Base-by-base conservation (phyloP, 2,888 invertebrate species). In the Lasioglossum villosulum region DNA sequence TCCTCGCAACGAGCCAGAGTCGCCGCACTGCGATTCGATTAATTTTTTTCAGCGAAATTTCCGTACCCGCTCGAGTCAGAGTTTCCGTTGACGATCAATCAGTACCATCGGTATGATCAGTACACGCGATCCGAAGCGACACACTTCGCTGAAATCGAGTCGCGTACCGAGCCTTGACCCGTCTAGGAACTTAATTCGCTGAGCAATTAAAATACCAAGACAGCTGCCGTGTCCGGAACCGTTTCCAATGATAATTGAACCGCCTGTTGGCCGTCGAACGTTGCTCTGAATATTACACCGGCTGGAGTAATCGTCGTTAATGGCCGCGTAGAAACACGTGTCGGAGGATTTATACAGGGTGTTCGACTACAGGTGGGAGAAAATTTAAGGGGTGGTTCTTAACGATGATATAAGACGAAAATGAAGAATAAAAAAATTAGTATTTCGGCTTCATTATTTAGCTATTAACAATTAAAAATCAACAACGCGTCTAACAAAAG, bases 1-100 rank as follows among this genome's bases (percentile, higher is more conserved):
- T 23, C 4, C 78, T 82, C 30, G 42, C 68, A 63, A 78, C 73
- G 39, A 76, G 76, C 59, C 27, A 80, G 78, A 42, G 75, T 84
- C 78, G 45, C 37, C 59, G n/a, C 59, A 68, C 37, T 45, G 14
- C 66, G 68, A 70, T 56, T 73, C 59, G 63, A 59, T 39, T 42
- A 3, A 27, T 34, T 63, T 72, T 66, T 72, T 39, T n/a, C 70
- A 78, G 8, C 45, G 30, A 30, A 70, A 42, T 6, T 23, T 48
- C 23, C 4, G 8, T 37, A 8, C 23, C 34, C 52, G 12, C 23
- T 63, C 16, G 10, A n/a, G n/a, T n/a, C n/a, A n/a, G n/a, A n/a
- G n/a, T n/a, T n/a, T n/a, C n/a, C n/a, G n/a, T n/a, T n/a, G n/a
- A n/a, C n/a, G n/a, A n/a, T n/a, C n/a, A n/a, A n/a, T n/a, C n/a